phyloP scores from a whole-genome alignment of 2,888 invertebrate genomes.

The Palloptera scutellata region DNA sequence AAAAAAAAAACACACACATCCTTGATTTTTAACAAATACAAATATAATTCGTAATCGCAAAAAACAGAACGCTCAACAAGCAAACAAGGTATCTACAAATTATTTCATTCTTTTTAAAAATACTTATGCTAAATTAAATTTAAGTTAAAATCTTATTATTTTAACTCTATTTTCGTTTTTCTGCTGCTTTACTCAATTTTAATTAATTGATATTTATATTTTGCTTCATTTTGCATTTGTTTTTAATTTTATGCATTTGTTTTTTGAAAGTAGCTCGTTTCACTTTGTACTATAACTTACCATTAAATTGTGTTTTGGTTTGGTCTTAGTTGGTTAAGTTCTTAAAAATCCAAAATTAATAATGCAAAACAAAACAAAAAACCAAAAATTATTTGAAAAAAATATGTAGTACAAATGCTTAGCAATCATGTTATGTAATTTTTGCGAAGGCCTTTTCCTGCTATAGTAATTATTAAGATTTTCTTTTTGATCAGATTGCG shows the following conservation, averaged over 20 bases:
- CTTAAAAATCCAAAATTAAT: too few relatives aligned
- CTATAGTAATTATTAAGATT: too few relatives aligned
- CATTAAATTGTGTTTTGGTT: too few relatives aligned
- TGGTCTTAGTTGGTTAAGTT: too few relatives aligned
- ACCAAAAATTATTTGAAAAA: too few relatives aligned
- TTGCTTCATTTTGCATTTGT: conserved; percentile 1
- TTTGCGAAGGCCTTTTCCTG: too few relatives aligned
- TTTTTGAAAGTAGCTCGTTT: conserved; percentile 8
- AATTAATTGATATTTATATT: neutral
- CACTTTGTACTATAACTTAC: neutral
- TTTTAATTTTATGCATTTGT: neutral
- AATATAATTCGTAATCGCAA: conserved; percentile 30
- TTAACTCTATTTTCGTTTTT: conserved; percentile 19
- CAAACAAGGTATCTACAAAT: conserved; percentile 62
- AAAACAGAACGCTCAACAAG: conserved; percentile 63
- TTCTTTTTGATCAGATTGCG: too few relatives aligned
- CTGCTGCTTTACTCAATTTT: conserved; percentile 4
- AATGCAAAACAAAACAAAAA: too few relatives aligned
- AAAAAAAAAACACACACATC: conserved; percentile 30
- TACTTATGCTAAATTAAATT: neutral
- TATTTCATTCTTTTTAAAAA: neutral
- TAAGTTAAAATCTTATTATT: conserved; percentile 6
- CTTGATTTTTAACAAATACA: conserved; percentile 26
- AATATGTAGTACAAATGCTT: too few relatives aligned
- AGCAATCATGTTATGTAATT: too few relatives aligned